phyloP scores from a whole-genome alignment of 2,113 vertebrate genomes.

The Neodontobutis hainanensis region DNA sequence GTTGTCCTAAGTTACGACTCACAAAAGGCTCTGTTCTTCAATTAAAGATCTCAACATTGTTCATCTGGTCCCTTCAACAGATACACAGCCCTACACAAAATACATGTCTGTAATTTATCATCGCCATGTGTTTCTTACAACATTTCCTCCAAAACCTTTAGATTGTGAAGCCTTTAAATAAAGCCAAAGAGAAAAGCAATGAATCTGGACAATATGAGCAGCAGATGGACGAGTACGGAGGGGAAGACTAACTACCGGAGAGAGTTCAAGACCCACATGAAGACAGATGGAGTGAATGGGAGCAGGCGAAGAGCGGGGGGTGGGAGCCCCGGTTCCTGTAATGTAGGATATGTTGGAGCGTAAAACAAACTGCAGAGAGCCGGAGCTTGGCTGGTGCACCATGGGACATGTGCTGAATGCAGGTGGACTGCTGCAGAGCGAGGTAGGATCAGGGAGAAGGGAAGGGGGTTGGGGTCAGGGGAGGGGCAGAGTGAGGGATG shows the following conservation, averaged over 20 bases:
- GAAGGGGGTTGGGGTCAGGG: background rate
- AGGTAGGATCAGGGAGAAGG: slow-evolving; percentile 22
- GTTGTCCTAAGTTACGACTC: too few relatives aligned
- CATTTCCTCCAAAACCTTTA: too few relatives aligned
- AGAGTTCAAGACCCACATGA: slow-evolving; percentile 30
- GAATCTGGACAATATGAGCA: slow-evolving; percentile 34
- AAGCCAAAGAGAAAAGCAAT: slow-evolving; percentile 50
- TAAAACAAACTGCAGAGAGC: slow-evolving; percentile 40
- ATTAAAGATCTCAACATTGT: too few relatives aligned
- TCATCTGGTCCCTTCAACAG: too few relatives aligned
- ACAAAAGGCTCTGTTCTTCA: too few relatives aligned
- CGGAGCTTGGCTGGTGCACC: slow-evolving; percentile 32
- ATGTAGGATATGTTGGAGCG: slow-evolving; percentile 31
- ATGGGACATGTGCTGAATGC: slow-evolving; percentile 61
- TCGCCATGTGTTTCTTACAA: too few relatives aligned
- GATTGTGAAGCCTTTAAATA: slow-evolving; percentile 15
- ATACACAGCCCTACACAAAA: too few relatives aligned
- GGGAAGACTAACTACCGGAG: slow-evolving; percentile 34
- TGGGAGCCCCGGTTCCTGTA: slow-evolving; percentile 37
- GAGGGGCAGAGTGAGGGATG: background rate
- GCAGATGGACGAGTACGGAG: slow-evolving; percentile 40
- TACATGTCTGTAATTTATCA: too few relatives aligned
- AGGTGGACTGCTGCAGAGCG: slow-evolving; percentile 53
- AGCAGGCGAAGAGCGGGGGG: background rate
- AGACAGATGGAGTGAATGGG: slow-evolving; percentile 47